A percentile compares a stretch with the other conserved stretches of the same genome.
Conservation (phyloP, 2,113 vertebrate species). For the Eulacestoma nigropectus region DNA sequence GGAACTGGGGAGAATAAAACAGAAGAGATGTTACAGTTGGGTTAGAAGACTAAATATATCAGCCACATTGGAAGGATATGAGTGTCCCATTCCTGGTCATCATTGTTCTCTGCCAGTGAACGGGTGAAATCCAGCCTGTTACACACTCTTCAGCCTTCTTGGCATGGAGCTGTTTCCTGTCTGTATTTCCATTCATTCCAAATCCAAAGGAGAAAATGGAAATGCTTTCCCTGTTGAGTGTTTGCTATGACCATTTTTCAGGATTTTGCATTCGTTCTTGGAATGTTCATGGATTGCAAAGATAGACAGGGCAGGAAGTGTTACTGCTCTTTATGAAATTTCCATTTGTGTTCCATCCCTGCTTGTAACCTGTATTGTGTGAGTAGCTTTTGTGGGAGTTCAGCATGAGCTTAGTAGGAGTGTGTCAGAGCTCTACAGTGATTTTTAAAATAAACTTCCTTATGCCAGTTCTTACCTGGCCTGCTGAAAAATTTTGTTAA, state of each 20-base stretch:
- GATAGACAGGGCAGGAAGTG: background rate
- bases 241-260: background rate
- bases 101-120: background rate
- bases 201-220: background rate
- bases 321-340: background rate
- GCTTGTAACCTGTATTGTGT: background rate
- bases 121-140: background rate
- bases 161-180: background rate
- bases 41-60: background rate
- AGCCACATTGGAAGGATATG: background rate
- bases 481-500: conserved; percentile 77
- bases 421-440: background rate
- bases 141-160: background rate
- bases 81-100: background rate
- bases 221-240: background rate
- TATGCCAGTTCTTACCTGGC: conserved; percentile 67
- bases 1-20: background rate
- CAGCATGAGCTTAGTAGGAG: background rate
- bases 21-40: background rate
- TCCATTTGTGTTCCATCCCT: background rate
- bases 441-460: background rate
- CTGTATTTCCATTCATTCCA: background rate
- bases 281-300: background rate
- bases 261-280: background rate
- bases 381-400: background rate